Percentiles rank a stretch among this genome's conserved stretches.
Evolutionary conservation across 2,113 vertebrate genomes (phyloP).

Genomic region (Cyanoramphus novaezelandiae): DNA sequence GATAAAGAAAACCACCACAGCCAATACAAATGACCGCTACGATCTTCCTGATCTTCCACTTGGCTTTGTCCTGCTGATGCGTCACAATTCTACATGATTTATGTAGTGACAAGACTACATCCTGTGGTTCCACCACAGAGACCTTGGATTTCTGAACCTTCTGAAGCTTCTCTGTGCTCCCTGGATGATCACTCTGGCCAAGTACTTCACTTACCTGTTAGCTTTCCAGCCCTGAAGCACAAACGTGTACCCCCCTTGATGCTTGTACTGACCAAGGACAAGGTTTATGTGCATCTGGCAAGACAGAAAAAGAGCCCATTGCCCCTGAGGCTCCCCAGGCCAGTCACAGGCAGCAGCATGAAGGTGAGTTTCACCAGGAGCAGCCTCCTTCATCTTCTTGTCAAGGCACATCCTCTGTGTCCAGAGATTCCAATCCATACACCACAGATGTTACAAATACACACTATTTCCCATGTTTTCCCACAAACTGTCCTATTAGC

Average conservation of each 20-base stretch:
- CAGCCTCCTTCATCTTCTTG: not conserved
- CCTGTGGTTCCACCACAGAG: not conserved
- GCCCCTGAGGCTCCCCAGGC: accelerated
- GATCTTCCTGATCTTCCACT: not conserved
- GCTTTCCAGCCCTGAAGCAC: not conserved
- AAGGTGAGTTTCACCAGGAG: accelerated
- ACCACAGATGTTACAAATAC: not conserved
- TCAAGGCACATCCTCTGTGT: not conserved
- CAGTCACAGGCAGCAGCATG: not conserved
- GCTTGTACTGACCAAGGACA: not conserved
- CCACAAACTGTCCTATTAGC: not conserved
- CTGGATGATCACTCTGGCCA: not conserved
- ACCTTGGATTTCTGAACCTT: not conserved
- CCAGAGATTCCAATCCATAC: not conserved
- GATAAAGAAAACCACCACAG: not conserved
- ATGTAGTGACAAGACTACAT: accelerated
- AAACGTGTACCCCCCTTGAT: accelerated
- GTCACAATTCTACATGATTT: not conserved
- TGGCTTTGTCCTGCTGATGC: not conserved
- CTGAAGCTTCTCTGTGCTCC: not conserved
- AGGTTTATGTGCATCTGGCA: not conserved
- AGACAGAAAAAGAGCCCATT: not conserved
- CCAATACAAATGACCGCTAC: accelerated
- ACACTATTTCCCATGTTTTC: not conserved
- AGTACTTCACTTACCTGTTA: not conserved